Base-by-base conservation (phyloP, 2,888 invertebrate genomes). In the Phanerotoma sp. region DNA sequence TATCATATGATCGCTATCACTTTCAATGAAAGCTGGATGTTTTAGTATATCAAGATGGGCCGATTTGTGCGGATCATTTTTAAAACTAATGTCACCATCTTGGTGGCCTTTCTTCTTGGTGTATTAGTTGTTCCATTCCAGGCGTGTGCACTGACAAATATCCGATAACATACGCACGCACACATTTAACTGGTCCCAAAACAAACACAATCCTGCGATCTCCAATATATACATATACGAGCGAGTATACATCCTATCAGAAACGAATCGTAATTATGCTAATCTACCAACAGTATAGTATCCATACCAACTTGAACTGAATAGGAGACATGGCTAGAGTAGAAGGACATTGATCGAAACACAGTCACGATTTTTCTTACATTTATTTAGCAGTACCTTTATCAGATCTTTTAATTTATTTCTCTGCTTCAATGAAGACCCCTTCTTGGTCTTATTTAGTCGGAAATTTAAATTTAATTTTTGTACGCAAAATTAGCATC, bases 261-360 rank as follows among this genome's bases (percentile, higher is more conserved):
- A 47, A 42, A 35, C 35, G 9, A 32, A 35, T 48, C 35, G 42
- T 54, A 54, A 48, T 54, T 54, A 54, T 54, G 48, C 22, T 54
- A 54, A 54, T 48, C 28, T 32, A 15, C 38, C 15, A 13, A 22
- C n/a, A n/a, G n/a, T n/a, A n/a, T n/a, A 22, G 10, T 21, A 50
- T 33, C 32, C 21, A 50, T 42, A 42, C 50, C 22, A 10, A 9
- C 11, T 21, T 22, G 15, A 15, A 37, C 15, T 22, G 15, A 15
- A 37, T 10, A 48, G 6, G 18, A 41, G 22, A 51, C 7, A 44
- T 10, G n/a, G 18, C 4, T 13, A 25, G 22, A 22, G 13, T 25
- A 32, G 35, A 41, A 33, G 33, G 33, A 33, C 46, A 33, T 46
- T 7, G 16, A n/a, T 46, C 33, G 13, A 21, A 33, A 44, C 11